Base-by-base conservation (phyloP, 2,113 vertebrate species). In the Fulmarus glacialis region DNA sequence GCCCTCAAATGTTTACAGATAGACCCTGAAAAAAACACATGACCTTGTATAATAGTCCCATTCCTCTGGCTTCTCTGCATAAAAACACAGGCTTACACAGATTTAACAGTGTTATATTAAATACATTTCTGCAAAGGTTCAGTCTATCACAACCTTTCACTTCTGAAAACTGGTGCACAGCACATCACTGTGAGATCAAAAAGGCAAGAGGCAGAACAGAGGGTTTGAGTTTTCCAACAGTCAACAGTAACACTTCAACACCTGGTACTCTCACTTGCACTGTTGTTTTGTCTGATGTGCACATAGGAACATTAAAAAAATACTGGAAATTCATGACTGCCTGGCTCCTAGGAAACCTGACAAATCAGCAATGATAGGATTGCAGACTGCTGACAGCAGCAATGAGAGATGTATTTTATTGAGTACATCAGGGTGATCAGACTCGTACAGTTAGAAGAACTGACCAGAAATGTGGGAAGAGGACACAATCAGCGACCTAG, bases 1-100 rank as follows among this genome's bases (percentile, higher is more conserved):
- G 90, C 78, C 90, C 84, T 93, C 70, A 85, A 90, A 93, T 45
- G 22, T 94, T 93, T 79, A 48, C 56, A 83, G 45, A 78, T 14
- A 89, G 77, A 90, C 93, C 93, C 94, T 94, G 77, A 24, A 63
- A 34, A 71, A 91, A 91, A 64, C 32, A 81, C 32, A 87, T 29
- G 85, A 87, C 74, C 73, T 94, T 89, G 40, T 27, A 15, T 53
- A 82, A 68, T 34, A 72, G 58, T 52, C 34, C 47, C 19, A n/a
- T 58, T 84, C 60, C 42, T 71, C 53, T 62, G 36, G n/a, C 34
- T 88, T 68, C 58, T 82, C 73, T 87, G 58, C 62, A 68, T 64
- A 91, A 91, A 90, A 89, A 60, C 64, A 48, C 32, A 91, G 66
- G 43, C 71, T 85, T 1, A 2, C 13, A 5, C 29, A 83, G 50